Percentiles rank a stretch among this genome's conserved stretches.
These are phyloP conservation scores for Colistium nudipinnis DNA, from an alignment of 2,113 vertebrate species.

Conservation along the genomic window DNA sequence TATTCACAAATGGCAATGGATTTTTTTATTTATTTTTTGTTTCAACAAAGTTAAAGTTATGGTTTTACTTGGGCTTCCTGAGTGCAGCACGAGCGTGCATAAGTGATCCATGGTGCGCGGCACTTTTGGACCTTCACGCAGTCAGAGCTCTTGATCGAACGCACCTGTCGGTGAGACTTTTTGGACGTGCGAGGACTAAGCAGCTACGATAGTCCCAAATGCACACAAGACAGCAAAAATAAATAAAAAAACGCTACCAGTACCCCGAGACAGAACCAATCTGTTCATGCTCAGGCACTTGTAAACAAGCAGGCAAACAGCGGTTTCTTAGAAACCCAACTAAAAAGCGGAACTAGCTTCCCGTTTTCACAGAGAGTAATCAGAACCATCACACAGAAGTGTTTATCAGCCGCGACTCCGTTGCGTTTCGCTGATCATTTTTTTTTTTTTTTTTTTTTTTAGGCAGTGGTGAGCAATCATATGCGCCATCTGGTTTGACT, in stretches of 20 bases:
- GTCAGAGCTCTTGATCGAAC: neutral
- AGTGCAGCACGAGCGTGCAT: neutral
- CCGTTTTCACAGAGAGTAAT: constrained; percentile 39
- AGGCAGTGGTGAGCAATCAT: constrained; percentile 37
- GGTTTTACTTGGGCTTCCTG: neutral
- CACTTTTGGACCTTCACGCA: neutral
- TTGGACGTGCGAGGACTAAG: neutral
- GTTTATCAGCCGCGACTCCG: constrained; percentile 38
- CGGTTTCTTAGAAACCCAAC: constrained; percentile 37
- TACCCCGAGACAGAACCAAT: too few relatives aligned
- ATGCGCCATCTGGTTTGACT: constrained; percentile 51
- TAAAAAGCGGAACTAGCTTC: constrained; percentile 2
- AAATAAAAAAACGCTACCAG: neutral
- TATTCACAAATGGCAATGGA: neutral
- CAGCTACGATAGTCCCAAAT: neutral
- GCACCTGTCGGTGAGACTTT: neutral
- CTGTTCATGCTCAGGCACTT: constrained; percentile 4
- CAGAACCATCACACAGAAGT: constrained; percentile 29
- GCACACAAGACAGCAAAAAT: neutral
- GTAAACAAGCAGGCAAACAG: constrained; percentile 32
- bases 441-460: too few relatives aligned
- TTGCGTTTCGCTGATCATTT: constrained; percentile 40
- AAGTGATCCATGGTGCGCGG: neutral
- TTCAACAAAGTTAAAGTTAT: neutral
- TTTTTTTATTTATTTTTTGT: neutral